Conservation (phyloP, 1,140 invertebrate genomes). For the Leptinotarsa defecta region DNA sequence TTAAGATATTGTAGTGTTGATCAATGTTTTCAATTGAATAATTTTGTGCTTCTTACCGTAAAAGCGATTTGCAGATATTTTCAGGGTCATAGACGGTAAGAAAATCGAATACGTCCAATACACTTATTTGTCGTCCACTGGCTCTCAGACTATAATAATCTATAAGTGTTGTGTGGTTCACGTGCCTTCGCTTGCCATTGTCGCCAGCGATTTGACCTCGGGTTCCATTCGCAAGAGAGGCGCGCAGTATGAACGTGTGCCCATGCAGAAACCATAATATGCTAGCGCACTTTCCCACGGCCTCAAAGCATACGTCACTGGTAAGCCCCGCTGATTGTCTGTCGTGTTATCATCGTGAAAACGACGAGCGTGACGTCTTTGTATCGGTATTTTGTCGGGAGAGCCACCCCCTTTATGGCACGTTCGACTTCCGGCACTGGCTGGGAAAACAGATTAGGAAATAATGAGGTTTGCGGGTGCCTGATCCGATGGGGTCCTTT, state of each 20-base stretch:
- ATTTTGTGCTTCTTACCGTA: too few relatives aligned
- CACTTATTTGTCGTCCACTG: too few relatives aligned
- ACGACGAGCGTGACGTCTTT: background rate
- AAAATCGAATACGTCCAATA: too few relatives aligned
- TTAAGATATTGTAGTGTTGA: too few relatives aligned
- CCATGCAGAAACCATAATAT: constrained; percentile 2
- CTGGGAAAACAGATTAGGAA: constrained; percentile 5
- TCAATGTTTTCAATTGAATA: too few relatives aligned
- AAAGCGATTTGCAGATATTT: too few relatives aligned
- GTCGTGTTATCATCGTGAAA: background rate
- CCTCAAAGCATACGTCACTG: constrained; percentile 4
- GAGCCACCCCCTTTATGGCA: background rate
- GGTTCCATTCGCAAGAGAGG: constrained; percentile 1
- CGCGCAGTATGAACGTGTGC: background rate
- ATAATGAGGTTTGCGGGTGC: background rate
- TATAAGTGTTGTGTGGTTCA: background rate
- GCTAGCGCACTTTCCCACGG: constrained; percentile 4
- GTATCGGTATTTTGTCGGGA: background rate
- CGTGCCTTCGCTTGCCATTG: background rate
- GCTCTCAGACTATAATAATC: background rate
- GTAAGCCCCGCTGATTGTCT: constrained; percentile 1
- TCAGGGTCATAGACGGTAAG: too few relatives aligned
- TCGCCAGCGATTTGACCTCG: background rate
- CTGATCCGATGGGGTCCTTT: too few relatives aligned
- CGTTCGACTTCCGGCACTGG: background rate